These are phyloP conservation scores for Triplophysa bombifrons DNA, from an alignment of 2,797 vertebrate species.

Conservation along the genomic window DNA sequence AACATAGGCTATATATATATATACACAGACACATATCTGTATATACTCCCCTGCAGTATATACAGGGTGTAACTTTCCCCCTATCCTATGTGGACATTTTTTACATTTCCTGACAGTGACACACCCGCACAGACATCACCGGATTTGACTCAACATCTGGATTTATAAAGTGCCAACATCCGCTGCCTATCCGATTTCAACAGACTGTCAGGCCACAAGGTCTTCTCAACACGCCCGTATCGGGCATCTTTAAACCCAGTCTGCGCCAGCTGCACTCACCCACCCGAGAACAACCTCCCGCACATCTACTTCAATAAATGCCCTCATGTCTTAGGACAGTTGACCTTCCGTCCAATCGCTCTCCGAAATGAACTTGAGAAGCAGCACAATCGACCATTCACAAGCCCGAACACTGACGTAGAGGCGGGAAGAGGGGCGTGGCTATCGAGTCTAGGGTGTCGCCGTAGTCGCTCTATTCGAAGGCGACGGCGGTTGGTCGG, in stretches of 20 bases:
- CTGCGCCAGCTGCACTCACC: slow-evolving; percentile 48
- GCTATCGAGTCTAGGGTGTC: slow-evolving; percentile 71
- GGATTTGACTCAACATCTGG: slow-evolving; percentile 75
- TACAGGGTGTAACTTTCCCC: background rate
- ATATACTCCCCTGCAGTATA: too few species aligned
- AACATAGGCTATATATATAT: too few species aligned
- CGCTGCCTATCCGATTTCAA: too few species aligned
- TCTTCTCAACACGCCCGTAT: slow-evolving; percentile 6
- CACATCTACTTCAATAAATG: slow-evolving; percentile 52
- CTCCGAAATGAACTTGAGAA: background rate
- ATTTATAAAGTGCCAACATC: slow-evolving; percentile 47
- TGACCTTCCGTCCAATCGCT: slow-evolving; percentile 61
- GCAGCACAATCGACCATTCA: slow-evolving; percentile 58
- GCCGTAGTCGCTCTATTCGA: slow-evolving; percentile 79
- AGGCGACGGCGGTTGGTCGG: slow-evolving; percentile 83
- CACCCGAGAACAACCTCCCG: slow-evolving; percentile 46
- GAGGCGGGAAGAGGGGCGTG: slow-evolving; percentile 69
- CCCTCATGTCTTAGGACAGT: slow-evolving; percentile 52
- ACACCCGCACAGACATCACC: slow-evolving; percentile 80
- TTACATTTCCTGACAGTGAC: slow-evolving; percentile 55
- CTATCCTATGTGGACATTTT: background rate
- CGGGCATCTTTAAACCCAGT: slow-evolving; percentile 61
- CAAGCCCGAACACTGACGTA: slow-evolving; percentile 34
- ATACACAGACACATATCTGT: too few species aligned
- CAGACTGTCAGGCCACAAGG: slow-evolving; percentile 7